Base-by-base conservation (phyloP, 2,888 invertebrate species). In the Automeris io region DNA sequence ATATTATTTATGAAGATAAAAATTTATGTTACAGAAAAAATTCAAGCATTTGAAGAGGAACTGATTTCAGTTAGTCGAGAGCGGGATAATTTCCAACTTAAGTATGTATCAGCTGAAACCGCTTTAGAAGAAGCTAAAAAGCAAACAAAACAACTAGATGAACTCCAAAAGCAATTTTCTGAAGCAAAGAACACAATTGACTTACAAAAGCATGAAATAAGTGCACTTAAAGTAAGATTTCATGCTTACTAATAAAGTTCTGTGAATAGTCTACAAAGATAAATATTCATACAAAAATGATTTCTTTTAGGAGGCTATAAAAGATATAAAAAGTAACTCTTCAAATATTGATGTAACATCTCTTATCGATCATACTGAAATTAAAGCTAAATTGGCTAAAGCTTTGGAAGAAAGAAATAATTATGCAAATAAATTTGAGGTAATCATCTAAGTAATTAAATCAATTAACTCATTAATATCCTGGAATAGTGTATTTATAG, bases 71-170 rank as follows among this genome's bases (percentile, higher is more conserved):
- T 81, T 2, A 82, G 73, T 40, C 61, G 85, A 16, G 86, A 86
- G n/a, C 61, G 83, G 46, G 85, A 86, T 39, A 76, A 71, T 45
- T 85, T 66, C 57, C 85, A 85, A 51, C 52, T 85, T 9, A 86
- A 86, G 42, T 83, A 75, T 59, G 88, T 68, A 46, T 88, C 81
- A 16, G 90, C 63, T 49, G 88, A 56, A 74, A 87, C 61, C 66
- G 89, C 60, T 61, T 78, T 69, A 59, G 88, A 60, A 73, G 92
- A 83, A 59, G 88, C 52, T 62, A 89, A 64, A 70, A 90, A 71
- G 47, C 86, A 91, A 47, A 88, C 87, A 47, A 82, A 81, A 45
- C 80, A 87, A 47, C 70, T 89, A 21, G 88, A 89, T 32, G 88
- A 88, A 32, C 51, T 88, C 8, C 87, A 79, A 41, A 75, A 78